Conservation (phyloP, 2,888 invertebrate species). For the Mechanitis mazaeus region DNA sequence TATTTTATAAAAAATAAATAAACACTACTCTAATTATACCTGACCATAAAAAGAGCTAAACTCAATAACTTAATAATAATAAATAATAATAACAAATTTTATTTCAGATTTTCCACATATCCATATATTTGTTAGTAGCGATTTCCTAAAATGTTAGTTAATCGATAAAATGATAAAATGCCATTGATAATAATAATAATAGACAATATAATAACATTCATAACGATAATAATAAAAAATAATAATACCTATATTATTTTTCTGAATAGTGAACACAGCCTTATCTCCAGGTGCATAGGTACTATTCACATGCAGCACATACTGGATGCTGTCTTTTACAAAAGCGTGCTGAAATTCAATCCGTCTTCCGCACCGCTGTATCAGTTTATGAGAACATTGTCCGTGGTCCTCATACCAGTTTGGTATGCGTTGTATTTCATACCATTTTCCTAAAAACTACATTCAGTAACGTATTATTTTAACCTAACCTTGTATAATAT, state of each 20-base stretch:
- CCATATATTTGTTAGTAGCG: too few relatives aligned
- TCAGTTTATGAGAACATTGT: conserved; percentile 52
- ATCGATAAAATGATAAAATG: too few relatives aligned
- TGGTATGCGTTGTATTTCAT: conserved; percentile 59
- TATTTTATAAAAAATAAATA: too few relatives aligned
- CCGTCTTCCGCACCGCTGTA: conserved; percentile 52
- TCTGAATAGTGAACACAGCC: conserved; percentile 52
- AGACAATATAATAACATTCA: too few relatives aligned
- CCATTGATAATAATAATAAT: too few relatives aligned
- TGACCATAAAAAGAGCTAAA: too few relatives aligned
- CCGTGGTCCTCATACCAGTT: conserved; percentile 58
- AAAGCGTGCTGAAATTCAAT: conserved; percentile 58
- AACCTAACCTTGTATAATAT: not conserved
- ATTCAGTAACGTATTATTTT: conserved; percentile 22
- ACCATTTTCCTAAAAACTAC: conserved; percentile 66
- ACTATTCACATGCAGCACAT: conserved; percentile 54
- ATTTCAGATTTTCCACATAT: too few relatives aligned
- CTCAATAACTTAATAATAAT: too few relatives aligned
- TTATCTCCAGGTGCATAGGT: conserved; percentile 57
- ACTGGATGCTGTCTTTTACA: conserved; percentile 51
- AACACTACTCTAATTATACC: too few relatives aligned
- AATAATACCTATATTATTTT: conserved; percentile 54
- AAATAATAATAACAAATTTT: too few relatives aligned
- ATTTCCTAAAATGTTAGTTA: too few relatives aligned
- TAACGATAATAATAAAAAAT: too few relatives aligned